phyloP scores from a whole-genome alignment of 1,140 invertebrate species.

The Drosophila azteca region DNA sequence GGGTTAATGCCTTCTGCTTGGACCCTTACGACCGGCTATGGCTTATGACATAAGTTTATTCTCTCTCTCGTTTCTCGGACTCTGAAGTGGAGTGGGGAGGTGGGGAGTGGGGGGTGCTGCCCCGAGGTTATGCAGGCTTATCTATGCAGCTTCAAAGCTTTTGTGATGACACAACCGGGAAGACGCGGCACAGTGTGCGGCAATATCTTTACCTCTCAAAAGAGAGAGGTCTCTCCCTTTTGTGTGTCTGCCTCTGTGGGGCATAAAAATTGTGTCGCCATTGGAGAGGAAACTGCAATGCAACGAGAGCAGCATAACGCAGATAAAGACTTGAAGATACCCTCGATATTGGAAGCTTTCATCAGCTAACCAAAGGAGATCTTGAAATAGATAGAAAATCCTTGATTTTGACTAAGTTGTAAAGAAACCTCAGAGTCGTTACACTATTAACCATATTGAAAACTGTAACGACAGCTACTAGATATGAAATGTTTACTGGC shows the following conservation, averaged over 20 bases:
- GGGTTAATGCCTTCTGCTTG: conserved; percentile 41
- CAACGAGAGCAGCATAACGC: conserved; percentile 42
- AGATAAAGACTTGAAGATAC: no score
- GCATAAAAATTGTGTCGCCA: conserved; percentile 74
- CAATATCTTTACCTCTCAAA: conserved; percentile 64
- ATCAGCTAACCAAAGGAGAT: no score
- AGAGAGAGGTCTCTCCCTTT: conserved; percentile 16
- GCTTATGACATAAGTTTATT: conserved; percentile 71
- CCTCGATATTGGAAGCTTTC: no score
- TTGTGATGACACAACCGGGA: conserved; percentile 64
- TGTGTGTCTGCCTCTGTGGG: conserved; percentile 6
- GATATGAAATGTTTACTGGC: no score
- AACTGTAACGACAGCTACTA: no score
- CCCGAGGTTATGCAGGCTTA: conserved; percentile 71
- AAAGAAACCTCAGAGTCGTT: no score
- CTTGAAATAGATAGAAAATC: no score
- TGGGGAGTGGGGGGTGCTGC: conserved; percentile 38
- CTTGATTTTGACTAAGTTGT: no score
- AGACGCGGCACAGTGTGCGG: conserved; percentile 78
- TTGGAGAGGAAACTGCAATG: conserved; percentile 57
- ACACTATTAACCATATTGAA: no score
- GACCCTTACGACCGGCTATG: conserved; percentile 24
- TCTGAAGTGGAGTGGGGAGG: not conserved
- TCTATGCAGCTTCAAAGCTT: conserved; percentile 81
- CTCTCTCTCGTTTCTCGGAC: conserved; percentile 20